Conservation (phyloP, 2,888 invertebrate species). For the Nephrotoma appendiculata region DNA sequence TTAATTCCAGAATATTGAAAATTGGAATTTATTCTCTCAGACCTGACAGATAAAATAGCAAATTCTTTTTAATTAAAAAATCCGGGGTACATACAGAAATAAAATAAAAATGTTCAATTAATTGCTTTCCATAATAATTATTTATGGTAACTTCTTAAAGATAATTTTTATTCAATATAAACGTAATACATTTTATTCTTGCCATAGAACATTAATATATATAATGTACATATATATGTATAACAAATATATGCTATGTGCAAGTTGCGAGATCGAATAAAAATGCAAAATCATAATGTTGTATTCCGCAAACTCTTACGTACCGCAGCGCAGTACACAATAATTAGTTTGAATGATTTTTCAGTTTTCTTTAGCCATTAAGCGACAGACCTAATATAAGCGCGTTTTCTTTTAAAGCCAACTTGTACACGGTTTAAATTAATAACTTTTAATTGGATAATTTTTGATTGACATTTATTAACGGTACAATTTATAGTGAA, state of each 20-base stretch:
- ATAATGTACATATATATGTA: not conserved
- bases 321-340: not conserved
- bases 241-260: not conserved
- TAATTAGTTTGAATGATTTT: not conserved
- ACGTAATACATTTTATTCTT: not conserved
- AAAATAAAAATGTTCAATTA: not conserved
- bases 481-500: not conserved
- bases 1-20: not conserved
- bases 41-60: not conserved
- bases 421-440: not conserved
- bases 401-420: not conserved
- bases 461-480: not conserved
- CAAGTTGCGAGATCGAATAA: not conserved
- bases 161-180: not conserved
- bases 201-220: not conserved
- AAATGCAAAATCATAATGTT: not conserved
- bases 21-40: not conserved
- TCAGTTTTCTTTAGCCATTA: not conserved
- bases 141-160: not conserved
- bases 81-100: not conserved
- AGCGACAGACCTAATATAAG: not conserved
- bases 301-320: not conserved
- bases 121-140: not conserved
- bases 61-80: not conserved
- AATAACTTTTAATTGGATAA: not conserved